Base-by-base conservation (phyloP, 2,113 vertebrate genomes). In the Eudyptes chrysolophus region DNA sequence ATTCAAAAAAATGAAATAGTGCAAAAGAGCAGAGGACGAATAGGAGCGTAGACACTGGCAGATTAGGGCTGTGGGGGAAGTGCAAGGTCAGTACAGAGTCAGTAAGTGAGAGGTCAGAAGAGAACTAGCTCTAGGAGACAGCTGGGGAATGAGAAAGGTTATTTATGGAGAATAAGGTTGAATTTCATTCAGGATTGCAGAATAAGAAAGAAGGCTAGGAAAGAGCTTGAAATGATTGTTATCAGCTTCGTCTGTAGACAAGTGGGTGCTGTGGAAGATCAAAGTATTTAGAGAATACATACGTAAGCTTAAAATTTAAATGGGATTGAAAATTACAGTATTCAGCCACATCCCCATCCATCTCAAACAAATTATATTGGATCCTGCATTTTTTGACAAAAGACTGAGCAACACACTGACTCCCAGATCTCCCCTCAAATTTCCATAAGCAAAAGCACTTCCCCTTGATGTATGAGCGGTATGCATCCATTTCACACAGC, bases 151-250 rank as follows among this genome's bases (percentile, higher is more conserved):
- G 54, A 93, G 93, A 92, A 96, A 95, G 62, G 81, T 96, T 94
- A 94, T 88, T 96, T 94, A 92, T 93, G 93, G 92, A 94, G 75
- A 93, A 88, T 83, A 90, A 90, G 82, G 84, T 10, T 96, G 70
- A 97, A 86, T 93, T 97, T 96, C 66, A 52, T 83, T 93, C 84
- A 89, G 64, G 62, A 95, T 26, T 86, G 58, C 46, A 92, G 94
- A 82, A 84, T 74, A 84, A 93, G 68, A 95, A 86, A 60, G 74
- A 84, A 76, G 66, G 40, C 70, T 74, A 87, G 66, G 51, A 93
- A 92, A 85, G 60, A 88, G 68, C 51, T 92, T 64, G 38, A 65
- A 85, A 55, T 49, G 3, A 87, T 81, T 82, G 36, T 87, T 82
- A 88, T 74, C 92, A 81, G 84, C 38, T 77, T 60, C 2, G 16